These are phyloP conservation scores for Gallinago nigripennis DNA, from an alignment of 2,797 vertebrate genomes.

Conservation along the genomic window DNA sequence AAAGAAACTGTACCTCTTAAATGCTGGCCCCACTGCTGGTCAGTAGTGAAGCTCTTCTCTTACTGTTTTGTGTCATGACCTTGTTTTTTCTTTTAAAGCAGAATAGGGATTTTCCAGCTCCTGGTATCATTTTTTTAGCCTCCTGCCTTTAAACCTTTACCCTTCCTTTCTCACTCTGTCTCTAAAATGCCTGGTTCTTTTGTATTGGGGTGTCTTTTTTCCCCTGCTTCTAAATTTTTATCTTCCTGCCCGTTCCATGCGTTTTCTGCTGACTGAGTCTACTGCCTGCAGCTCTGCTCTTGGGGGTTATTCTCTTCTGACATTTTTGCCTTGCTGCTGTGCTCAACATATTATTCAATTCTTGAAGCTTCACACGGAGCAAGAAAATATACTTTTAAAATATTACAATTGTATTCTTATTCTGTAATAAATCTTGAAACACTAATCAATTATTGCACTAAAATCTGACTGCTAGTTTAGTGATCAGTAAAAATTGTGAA, in stretches of 20 bases:
- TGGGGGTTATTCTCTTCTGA: not conserved
- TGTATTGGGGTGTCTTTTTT: not conserved
- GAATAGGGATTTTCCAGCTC: slow-evolving; percentile 10
- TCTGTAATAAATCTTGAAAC: not conserved
- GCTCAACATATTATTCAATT: not conserved
- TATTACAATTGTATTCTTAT: not conserved
- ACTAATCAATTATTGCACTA: not conserved
- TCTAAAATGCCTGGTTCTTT: not conserved
- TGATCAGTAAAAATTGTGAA: not conserved
- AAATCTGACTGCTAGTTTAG: not conserved
- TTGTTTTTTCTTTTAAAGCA: not conserved
- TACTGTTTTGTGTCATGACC: not conserved
- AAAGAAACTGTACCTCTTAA: not conserved
- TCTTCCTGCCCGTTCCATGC: not conserved
- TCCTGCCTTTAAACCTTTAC: not conserved
- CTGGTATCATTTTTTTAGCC: slow-evolving; percentile 2
- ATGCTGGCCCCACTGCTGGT: not conserved
- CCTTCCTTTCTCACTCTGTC: not conserved
- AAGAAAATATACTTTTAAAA: not conserved
- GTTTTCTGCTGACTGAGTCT: not conserved
- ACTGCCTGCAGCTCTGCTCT: slow-evolving; percentile 5
- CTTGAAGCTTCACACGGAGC: not conserved
- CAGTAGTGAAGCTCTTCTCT: not conserved
- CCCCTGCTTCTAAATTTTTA: not conserved
- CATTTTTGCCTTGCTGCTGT: not conserved